These are phyloP conservation scores for Exephanes ischioxanthus DNA, from an alignment of 2,888 invertebrate genomes.

Conservation along the genomic window DNA sequence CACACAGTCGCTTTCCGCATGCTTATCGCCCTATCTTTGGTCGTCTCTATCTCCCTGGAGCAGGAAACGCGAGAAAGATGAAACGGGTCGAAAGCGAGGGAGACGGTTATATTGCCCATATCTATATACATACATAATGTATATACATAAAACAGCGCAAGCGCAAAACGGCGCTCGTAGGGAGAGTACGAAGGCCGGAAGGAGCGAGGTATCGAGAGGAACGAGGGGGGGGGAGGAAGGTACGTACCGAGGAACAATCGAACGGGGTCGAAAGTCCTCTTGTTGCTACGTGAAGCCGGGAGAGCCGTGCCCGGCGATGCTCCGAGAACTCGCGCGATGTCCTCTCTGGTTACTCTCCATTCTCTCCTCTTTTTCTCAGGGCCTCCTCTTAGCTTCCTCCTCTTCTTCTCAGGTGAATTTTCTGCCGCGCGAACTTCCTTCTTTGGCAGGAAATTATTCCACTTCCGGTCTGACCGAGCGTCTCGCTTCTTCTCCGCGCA, in stretches of 20 bases:
- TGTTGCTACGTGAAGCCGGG: conserved; percentile 77
- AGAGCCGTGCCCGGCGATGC: conserved; percentile 72
- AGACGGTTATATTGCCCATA: not conserved
- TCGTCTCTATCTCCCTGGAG: conserved; percentile 37
- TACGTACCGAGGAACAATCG: conserved; percentile 78
- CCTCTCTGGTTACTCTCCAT: conserved; percentile 48
- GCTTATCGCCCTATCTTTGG: conserved; percentile 28
- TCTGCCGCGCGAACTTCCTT: conserved; percentile 37
- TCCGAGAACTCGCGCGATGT: conserved; percentile 44
- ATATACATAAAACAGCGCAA: conserved; percentile 32
- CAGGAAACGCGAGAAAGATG: conserved; percentile 40
- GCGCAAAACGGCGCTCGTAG: conserved; percentile 53
- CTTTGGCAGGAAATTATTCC: conserved; percentile 66
- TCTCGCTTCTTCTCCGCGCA: not conserved
- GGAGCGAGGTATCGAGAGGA: conserved; percentile 58
- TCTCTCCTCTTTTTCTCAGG: conserved; percentile 17
- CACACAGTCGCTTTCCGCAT: conserved; percentile 20
- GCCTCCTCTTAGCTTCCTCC: conserved; percentile 37
- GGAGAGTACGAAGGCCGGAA: conserved; percentile 53
- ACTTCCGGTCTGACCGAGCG: conserved; percentile 62
- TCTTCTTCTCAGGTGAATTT: conserved; percentile 43
- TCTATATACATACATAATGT: not conserved
- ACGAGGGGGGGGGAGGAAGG: conserved; percentile 55
- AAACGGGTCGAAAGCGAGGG: not conserved
- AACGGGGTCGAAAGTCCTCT: conserved; percentile 80